These are phyloP conservation scores for Crotalus horridus DNA, from an alignment of 2,113 vertebrate species.

Conservation along the genomic window DNA sequence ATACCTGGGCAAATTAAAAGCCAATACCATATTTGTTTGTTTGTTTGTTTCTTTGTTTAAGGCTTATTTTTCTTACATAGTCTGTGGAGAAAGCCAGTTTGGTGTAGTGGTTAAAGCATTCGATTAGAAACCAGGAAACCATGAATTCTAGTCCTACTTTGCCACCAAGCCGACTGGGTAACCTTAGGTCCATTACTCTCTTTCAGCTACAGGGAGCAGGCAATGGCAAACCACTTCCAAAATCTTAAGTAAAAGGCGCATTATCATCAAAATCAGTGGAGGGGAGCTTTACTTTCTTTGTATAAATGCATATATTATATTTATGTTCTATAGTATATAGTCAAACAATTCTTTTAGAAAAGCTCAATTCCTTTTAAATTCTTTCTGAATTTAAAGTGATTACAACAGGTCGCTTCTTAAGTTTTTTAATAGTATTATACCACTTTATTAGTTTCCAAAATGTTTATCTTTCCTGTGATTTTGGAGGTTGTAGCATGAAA, in stretches of 20 bases:
- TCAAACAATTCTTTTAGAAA: background rate
- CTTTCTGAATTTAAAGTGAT: background rate
- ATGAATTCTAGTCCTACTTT: too few relatives aligned
- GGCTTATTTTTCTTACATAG: background rate
- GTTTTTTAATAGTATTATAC: background rate
- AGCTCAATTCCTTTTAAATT: background rate
- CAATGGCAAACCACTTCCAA: too few relatives aligned
- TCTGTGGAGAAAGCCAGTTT: background rate
- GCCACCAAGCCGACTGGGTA: too few relatives aligned
- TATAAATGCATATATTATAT: background rate
- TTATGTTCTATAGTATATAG: too few relatives aligned
- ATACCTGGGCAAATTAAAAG: background rate
- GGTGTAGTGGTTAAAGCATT: background rate
- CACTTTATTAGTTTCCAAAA: too few relatives aligned
- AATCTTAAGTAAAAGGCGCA: too few relatives aligned
- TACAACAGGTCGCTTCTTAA: background rate
- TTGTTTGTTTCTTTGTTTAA: background rate
- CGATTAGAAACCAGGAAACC: too few relatives aligned
- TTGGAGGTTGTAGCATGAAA: too few relatives aligned
- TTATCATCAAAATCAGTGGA: background rate
- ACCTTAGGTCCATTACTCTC: too few relatives aligned
- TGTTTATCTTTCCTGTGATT: too few relatives aligned
- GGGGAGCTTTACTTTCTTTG: background rate
- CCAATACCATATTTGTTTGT: background rate
- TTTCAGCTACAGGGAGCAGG: too few relatives aligned